Percentiles rank a stretch among this genome's conserved stretches.
Evolutionary conservation across 2,888 invertebrate genomes (phyloP).

Genomic region (Lithophane leautieri): DNA sequence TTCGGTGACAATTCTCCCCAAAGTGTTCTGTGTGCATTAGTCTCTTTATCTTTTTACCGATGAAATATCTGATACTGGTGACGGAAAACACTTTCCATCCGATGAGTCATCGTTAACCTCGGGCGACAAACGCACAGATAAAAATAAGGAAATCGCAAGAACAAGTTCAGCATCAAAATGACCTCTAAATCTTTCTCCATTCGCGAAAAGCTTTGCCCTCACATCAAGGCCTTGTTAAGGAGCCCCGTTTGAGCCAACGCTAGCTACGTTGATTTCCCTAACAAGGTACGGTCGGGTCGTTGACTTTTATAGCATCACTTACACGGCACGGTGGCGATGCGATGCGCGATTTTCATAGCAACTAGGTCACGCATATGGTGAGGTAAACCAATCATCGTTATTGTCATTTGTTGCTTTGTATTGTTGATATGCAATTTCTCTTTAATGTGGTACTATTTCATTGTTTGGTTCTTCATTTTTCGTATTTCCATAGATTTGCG

Average conservation of each 20-base stretch:
- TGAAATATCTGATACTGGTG: not conserved
- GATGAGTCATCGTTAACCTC: not conserved
- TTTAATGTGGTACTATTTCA: not conserved
- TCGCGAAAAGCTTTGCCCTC: constrained; percentile 36
- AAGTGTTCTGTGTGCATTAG: not conserved
- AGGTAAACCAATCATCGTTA: constrained; percentile 41
- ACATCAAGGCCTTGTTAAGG: constrained; percentile 61
- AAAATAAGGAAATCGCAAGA: not conserved
- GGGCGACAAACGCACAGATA: not conserved
- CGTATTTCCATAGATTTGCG: too few species aligned
- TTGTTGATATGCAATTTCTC: constrained; percentile 27
- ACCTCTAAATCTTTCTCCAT: constrained; percentile 39
- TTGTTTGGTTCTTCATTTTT: too few species aligned
- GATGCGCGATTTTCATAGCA: constrained; percentile 48
- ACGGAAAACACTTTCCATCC: not conserved
- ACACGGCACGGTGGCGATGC: constrained; percentile 64
- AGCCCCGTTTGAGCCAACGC: constrained; percentile 66
- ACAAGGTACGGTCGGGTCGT: constrained; percentile 74
- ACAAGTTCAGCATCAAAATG: not conserved
- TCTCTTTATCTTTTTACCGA: not conserved
- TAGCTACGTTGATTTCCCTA: constrained; percentile 74
- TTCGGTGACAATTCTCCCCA: not conserved
- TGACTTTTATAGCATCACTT: constrained; percentile 70
- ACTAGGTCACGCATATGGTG: constrained; percentile 43
- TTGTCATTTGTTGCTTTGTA: constrained; percentile 21